Evolutionary conservation across 2,797 vertebrate genomes (phyloP).

Genomic region (Schizothorax lantsangensis): DNA sequence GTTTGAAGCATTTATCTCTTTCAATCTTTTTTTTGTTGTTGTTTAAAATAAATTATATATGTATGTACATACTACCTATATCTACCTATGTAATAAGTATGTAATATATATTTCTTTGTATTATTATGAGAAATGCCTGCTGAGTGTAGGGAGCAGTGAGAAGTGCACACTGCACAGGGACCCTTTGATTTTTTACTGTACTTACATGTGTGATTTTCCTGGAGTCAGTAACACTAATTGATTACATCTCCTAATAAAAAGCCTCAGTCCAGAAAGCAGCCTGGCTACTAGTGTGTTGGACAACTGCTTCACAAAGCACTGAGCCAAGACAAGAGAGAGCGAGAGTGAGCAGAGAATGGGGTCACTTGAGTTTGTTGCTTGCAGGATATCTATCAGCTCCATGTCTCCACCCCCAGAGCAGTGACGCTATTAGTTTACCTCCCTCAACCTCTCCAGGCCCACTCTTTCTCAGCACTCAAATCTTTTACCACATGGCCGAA

Average conservation of each 20-base stretch:
- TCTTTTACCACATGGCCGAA: slow-evolving; percentile 36
- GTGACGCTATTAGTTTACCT: slow-evolving; percentile 67
- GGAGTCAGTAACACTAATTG: slow-evolving; percentile 68
- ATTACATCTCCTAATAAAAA: slow-evolving; percentile 75
- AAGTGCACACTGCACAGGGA: not conserved
- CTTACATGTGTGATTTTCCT: slow-evolving; percentile 64
- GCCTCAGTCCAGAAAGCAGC: slow-evolving; percentile 66
- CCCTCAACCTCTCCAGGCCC: slow-evolving; percentile 46
- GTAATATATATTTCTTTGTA: not conserved
- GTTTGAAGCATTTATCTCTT: not conserved
- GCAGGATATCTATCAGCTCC: slow-evolving; percentile 74
- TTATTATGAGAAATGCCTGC: not conserved
- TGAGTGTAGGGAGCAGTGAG: not conserved
- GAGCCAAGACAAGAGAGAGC: slow-evolving; percentile 29
- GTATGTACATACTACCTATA: not conserved
- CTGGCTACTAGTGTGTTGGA: slow-evolving; percentile 75
- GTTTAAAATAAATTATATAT: not conserved
- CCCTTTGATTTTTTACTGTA: slow-evolving; percentile 57
- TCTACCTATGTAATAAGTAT: not conserved
- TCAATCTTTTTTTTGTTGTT: not conserved
- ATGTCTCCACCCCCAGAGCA: slow-evolving; percentile 71
- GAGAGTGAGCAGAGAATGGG: slow-evolving; percentile 65
- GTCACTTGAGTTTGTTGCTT: slow-evolving; percentile 83
- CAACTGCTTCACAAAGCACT: slow-evolving; percentile 77
- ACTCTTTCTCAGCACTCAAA: slow-evolving; percentile 28